Evolutionary conservation across 2,888 invertebrate species (phyloP).

Genomic region (Drosophila tripunctata): DNA sequence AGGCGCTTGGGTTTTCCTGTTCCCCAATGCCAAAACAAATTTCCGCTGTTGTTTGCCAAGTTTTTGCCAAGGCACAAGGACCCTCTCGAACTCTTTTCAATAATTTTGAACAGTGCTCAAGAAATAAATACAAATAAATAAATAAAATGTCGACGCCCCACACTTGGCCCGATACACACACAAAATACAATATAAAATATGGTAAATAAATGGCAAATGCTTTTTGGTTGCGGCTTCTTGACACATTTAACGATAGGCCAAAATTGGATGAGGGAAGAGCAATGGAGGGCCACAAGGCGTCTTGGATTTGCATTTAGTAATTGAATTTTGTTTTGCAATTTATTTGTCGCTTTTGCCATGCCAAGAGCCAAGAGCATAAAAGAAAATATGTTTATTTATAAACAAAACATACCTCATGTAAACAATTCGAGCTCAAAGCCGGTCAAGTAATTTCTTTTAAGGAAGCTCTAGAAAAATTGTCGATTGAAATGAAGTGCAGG

Average conservation of each 20-base stretch:
- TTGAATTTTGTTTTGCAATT: conserved; percentile 77
- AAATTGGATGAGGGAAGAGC: background rate
- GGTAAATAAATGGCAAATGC: conserved; percentile 65
- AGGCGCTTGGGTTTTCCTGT: conserved; percentile 46
- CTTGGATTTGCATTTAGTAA: conserved; percentile 76
- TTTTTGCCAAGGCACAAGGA: conserved; percentile 33
- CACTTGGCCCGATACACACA: conserved; percentile 47
- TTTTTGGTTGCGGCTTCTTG: conserved; percentile 63
- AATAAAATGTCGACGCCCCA: conserved; percentile 63
- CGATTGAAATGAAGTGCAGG: background rate
- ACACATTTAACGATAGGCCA: conserved; percentile 46
- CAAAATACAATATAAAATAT: conserved; percentile 58
- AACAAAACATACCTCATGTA: conserved; percentile 18
- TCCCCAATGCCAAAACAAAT: conserved; percentile 63
- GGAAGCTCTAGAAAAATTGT: conserved; percentile 20
- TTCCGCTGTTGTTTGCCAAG: conserved; percentile 66
- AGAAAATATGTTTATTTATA: conserved; percentile 16
- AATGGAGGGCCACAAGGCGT: conserved; percentile 28
- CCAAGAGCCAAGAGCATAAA: conserved; percentile 62
- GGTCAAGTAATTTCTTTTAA: conserved; percentile 28
- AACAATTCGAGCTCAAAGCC: conserved; percentile 20
- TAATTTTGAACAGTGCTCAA: conserved; percentile 48
- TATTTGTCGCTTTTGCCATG: conserved; percentile 57
- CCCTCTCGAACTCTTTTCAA: conserved; percentile 74
- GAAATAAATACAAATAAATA: conserved; percentile 65